A percentile compares a stretch with the other conserved stretches of the same genome.
Evolutionary conservation across 2,888 invertebrate species (phyloP).

Genomic region (Macropis europaea): DNA sequence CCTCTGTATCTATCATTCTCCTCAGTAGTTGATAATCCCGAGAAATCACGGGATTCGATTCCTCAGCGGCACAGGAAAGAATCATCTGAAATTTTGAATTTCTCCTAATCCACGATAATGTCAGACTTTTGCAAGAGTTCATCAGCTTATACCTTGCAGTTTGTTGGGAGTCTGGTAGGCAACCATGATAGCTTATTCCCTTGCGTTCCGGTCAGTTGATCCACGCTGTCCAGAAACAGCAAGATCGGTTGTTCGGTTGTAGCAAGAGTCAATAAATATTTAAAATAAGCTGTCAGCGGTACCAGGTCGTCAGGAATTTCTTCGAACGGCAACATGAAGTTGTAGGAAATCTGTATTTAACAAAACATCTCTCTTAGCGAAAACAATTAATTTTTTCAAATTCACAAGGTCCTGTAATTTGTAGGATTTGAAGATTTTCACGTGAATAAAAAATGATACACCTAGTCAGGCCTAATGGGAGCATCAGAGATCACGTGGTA

Average conservation of each 20-base stretch:
- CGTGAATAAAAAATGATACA: no score
- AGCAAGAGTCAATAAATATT: conserved; percentile 93
- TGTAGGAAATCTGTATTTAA: conserved; percentile 89
- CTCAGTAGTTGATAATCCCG: conserved; percentile 92
- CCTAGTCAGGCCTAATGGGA: no score
- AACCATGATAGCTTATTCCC: conserved; percentile 98
- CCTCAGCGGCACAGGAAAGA: conserved; percentile 94
- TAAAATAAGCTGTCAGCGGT: conserved; percentile 97
- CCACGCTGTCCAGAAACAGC: conserved; percentile 96
- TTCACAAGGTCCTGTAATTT: no score
- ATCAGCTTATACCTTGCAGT: conserved; percentile 87
- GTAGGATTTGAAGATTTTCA: no score
- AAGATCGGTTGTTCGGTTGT: conserved; percentile 91
- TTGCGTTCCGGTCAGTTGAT: conserved; percentile 96
- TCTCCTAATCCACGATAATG: background rate
- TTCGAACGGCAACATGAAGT: conserved; percentile 94
- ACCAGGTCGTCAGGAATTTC: conserved; percentile 98
- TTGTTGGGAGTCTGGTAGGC: conserved; percentile 92
- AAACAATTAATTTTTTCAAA: no score
- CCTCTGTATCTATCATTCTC: conserved; percentile 93
- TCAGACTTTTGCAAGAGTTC: background rate
- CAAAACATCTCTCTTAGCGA: background rate
- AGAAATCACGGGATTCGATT: conserved; percentile 91
- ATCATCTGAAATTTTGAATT: conserved; percentile 84
- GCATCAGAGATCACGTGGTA: no score